phyloP scores from a whole-genome alignment of 2,888 invertebrate genomes.

The Marronus borbonicus region DNA sequence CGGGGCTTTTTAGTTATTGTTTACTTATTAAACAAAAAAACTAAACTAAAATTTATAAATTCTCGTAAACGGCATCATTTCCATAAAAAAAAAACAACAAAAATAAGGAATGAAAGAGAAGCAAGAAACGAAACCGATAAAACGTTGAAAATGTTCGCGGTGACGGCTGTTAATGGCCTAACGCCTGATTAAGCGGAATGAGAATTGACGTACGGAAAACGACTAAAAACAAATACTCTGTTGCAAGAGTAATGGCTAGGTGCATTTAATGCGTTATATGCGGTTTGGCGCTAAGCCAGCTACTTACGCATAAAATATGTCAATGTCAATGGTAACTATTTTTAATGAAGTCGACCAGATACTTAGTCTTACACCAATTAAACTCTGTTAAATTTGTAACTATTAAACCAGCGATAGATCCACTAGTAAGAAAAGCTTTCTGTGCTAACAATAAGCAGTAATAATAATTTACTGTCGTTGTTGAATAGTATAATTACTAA shows the following conservation, averaged over 20 bases:
- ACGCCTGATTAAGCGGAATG: not conserved
- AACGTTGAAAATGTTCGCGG: not conserved
- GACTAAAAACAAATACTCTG: conserved; percentile 1
- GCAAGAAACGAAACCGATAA: not conserved
- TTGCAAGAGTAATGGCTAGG: not conserved
- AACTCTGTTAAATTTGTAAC: no score
- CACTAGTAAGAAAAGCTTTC: no score
- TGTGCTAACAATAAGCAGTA: no score
- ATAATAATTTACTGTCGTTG: no score
- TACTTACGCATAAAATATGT: not conserved
- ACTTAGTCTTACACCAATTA: no score
- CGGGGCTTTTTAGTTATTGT: no score
- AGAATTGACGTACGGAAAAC: not conserved
- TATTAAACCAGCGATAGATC: no score
- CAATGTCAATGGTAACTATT: conserved; percentile 21
- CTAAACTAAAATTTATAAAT: not conserved
- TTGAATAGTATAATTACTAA: no score
- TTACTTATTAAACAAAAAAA: not conserved
- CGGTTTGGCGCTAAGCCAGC: not conserved
- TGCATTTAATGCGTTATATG: not conserved
- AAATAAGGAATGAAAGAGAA: not conserved
- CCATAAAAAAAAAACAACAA: not conserved
- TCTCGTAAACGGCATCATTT: not conserved
- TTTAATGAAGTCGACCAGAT: not conserved
- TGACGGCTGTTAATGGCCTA: conserved; percentile 4